Evolutionary conservation across 2,797 vertebrate genomes (phyloP).

Genomic region (Pachyuromys duprasi): DNA sequence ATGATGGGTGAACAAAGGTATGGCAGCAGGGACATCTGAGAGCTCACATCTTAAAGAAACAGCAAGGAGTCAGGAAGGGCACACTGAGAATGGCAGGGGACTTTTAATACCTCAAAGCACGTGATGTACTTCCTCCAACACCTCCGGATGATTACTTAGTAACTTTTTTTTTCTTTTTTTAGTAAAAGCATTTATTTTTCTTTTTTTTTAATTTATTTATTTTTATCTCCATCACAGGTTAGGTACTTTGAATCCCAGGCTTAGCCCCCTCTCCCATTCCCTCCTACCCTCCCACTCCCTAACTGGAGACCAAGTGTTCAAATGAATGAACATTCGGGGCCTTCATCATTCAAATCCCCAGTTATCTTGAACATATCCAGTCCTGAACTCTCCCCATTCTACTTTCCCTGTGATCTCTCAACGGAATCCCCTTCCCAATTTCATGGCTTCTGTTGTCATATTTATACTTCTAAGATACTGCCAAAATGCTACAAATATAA

Average conservation of each 20-base stretch:
- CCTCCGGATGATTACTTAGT: no score
- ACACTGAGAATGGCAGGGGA: not conserved
- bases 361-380: not conserved
- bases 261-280: no score
- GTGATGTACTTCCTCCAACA: not conserved
- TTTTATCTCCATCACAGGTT: no score
- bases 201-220: no score
- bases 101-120: not conserved
- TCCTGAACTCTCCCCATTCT: not conserved
- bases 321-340: not conserved
- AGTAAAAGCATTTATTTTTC: no score
- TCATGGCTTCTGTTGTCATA: not conserved
- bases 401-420: no score
- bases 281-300: no score
- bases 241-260: no score
- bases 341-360: not conserved
- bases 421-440: not conserved
- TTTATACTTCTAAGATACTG: slow-evolving; percentile 27
- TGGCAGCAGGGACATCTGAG: not conserved
- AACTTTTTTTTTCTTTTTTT: no score
- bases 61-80: no score
- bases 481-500: slow-evolving; percentile 1
- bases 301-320: not conserved
- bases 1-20: no score
- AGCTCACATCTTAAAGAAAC: not conserved